phyloP scores from a whole-genome alignment of 2,113 vertebrate species.

The Oncorhynchus keta region DNA sequence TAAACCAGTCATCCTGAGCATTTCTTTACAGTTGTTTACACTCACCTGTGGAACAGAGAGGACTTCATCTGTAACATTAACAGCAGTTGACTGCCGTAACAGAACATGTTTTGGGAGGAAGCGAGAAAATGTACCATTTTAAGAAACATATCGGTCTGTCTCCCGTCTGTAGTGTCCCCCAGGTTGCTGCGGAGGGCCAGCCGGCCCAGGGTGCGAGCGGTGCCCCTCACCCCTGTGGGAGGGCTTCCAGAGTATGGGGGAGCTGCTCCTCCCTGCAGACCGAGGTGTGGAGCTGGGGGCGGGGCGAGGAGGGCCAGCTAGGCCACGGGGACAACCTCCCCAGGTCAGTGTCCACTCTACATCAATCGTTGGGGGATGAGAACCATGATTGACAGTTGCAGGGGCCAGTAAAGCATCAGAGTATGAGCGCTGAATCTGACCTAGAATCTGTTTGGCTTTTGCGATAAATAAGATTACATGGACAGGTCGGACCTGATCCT shows the following conservation, averaged over 20 bases:
- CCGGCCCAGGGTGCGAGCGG: slow-evolving; percentile 77
- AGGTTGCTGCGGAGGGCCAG: slow-evolving; percentile 85
- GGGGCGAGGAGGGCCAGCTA: slow-evolving; percentile 89
- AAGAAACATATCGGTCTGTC: neutral
- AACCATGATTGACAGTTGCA: too few species aligned
- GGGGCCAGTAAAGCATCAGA: too few species aligned
- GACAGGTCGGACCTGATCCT: too few species aligned
- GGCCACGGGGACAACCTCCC: slow-evolving; percentile 89
- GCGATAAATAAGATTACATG: too few species aligned
- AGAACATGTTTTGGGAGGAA: neutral
- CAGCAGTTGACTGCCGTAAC: neutral
- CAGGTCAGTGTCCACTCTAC: slow-evolving; percentile 70
- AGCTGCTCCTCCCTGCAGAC: slow-evolving; percentile 87
- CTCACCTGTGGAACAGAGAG: neutral
- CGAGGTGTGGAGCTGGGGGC: slow-evolving; percentile 97
- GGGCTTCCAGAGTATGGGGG: slow-evolving; percentile 82
- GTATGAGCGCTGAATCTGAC: too few species aligned
- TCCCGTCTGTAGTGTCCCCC: slow-evolving; percentile 84
- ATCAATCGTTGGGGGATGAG: neutral
- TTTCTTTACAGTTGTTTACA: neutral
- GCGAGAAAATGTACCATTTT: neutral
- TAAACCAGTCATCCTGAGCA: neutral
- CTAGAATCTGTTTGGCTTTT: neutral
- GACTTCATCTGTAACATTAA: neutral
- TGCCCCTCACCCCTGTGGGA: slow-evolving; percentile 82